Conservation (phyloP, 2,797 vertebrate genomes). For the Jordanella pulchra region DNA sequence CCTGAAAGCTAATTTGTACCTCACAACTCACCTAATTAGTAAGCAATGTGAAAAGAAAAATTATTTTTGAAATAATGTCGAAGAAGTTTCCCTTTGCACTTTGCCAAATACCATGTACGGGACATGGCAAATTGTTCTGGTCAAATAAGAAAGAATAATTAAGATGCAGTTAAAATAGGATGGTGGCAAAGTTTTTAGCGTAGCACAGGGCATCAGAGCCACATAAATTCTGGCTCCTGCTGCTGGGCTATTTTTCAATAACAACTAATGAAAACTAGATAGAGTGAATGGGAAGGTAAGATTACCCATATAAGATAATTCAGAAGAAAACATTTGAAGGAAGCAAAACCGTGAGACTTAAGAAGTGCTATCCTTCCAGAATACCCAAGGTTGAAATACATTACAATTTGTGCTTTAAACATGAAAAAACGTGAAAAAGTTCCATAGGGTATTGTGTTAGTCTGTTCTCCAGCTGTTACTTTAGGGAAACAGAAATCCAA, state of each 20-base stretch:
- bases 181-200: too few relatives aligned
- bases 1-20: too few relatives aligned
- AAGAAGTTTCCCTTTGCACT: neutral
- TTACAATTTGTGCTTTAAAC: neutral
- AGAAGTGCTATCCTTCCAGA: neutral
- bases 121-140: neutral
- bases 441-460: slow-evolving; percentile 48
- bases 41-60: neutral
- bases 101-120: neutral
- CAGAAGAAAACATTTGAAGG: neutral
- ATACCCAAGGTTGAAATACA: neutral
- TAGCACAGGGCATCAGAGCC: too few relatives aligned
- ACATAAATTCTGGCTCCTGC: too few relatives aligned
- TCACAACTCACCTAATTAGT: neutral
- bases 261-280: neutral
- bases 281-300: neutral
- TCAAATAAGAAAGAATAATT: too few relatives aligned
- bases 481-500: slow-evolving; percentile 60
- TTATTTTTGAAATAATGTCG: neutral
- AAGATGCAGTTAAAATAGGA: too few relatives aligned
- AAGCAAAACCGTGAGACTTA: neutral
- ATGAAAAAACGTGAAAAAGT: neutral
- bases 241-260: neutral
- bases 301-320: neutral
- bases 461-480: slow-evolving; percentile 59